Conservation (phyloP, 2,797 vertebrate species). For the Capromys pilorides region DNA sequence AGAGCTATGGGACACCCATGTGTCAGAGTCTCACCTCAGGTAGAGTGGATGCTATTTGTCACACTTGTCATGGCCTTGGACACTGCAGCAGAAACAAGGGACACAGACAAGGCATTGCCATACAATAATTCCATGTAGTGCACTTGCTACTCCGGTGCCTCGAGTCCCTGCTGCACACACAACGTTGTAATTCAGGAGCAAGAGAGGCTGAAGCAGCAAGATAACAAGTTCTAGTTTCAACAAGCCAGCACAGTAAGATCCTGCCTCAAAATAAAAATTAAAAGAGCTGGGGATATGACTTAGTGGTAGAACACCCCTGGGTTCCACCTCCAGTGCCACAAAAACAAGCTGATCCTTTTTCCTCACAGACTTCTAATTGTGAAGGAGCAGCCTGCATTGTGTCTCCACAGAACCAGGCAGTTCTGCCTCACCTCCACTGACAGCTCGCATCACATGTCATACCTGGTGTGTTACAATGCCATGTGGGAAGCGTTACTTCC, state of each 20-base stretch:
- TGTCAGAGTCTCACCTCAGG: not conserved
- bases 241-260: not conserved
- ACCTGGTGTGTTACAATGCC: not conserved
- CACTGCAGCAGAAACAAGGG: not conserved
- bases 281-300: too few relatives aligned
- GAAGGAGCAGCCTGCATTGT: not conserved
- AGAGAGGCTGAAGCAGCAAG: not conserved
- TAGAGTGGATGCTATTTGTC: not conserved
- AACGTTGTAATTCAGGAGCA: not conserved
- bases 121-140: too few relatives aligned
- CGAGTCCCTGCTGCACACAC: not conserved
- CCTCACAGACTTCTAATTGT: not conserved
- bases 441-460: not conserved
- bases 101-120: not conserved
- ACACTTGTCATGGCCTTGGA: not conserved
- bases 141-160: not conserved
- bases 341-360: not conserved
- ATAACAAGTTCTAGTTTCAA: not conserved
- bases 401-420: not conserved
- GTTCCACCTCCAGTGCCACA: not conserved
- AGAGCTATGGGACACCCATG: not conserved
- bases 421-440: not conserved
- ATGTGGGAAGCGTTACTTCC: not conserved
- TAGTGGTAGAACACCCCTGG: not conserved
- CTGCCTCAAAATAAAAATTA: not conserved